Percentiles rank a stretch among this genome's conserved stretches.
Conservation (phyloP, 2,888 invertebrate species). For the Xestia c-nigrum region DNA sequence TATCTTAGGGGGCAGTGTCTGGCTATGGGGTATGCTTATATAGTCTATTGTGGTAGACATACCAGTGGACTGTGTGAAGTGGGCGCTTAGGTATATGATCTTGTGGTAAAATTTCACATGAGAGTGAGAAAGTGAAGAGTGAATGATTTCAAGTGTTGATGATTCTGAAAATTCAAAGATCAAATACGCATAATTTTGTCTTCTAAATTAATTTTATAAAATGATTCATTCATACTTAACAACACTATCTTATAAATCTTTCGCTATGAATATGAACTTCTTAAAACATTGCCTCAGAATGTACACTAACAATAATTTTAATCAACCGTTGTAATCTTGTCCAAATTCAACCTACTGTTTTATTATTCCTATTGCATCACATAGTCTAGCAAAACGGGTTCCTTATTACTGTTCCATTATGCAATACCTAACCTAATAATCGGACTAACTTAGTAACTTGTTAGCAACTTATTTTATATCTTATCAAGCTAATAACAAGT, state of each 20-base stretch:
- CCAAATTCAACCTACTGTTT: constrained; percentile 43
- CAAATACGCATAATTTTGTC: background rate
- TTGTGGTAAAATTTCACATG: too few relatives aligned
- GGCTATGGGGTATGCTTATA: too few relatives aligned
- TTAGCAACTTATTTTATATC: constrained; percentile 68
- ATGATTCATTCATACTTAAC: background rate
- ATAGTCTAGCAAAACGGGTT: constrained; percentile 53
- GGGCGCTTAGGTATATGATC: too few relatives aligned
- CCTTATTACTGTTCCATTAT: constrained; percentile 56
- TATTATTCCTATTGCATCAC: constrained; percentile 42
- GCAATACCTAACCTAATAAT: constrained; percentile 65
- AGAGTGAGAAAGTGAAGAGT: too few relatives aligned
- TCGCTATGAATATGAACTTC: constrained; percentile 15
- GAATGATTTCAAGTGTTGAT: too few relatives aligned
- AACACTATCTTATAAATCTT: constrained; percentile 3
- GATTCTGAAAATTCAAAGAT: too few relatives aligned
- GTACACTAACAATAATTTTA: constrained; percentile 24
- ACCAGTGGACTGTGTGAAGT: too few relatives aligned
- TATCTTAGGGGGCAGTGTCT: too few relatives aligned
- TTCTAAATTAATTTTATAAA: background rate
- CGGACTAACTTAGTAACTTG: constrained; percentile 63
- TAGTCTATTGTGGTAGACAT: too few relatives aligned
- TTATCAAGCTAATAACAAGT: constrained; percentile 63
- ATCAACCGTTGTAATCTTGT: constrained; percentile 17
- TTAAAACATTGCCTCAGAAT: background rate